Percentiles rank a stretch among this genome's conserved stretches.
Conservation (phyloP, 2,113 vertebrate genomes). For the Hippocampus abdominalis region DNA sequence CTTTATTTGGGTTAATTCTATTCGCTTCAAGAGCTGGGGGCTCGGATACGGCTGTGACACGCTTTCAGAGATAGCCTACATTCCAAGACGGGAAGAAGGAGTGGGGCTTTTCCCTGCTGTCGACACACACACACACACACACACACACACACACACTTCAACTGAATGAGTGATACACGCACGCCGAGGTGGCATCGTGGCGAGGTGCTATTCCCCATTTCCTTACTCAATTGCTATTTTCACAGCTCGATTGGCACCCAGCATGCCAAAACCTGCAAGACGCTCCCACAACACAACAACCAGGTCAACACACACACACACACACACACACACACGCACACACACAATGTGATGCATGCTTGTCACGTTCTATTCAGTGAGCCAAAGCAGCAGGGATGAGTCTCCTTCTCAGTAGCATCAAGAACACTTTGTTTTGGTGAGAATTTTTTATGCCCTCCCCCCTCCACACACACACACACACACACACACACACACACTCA, state of each 20-base stretch:
- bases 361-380: slow-evolving; percentile 18
- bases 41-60: slow-evolving; percentile 40
- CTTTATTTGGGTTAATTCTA: slow-evolving; percentile 70
- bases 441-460: background rate
- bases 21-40: slow-evolving; percentile 52
- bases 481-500: too few species aligned
- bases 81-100: slow-evolving; percentile 24
- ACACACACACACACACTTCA: slow-evolving; percentile 7
- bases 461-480: too few species aligned
- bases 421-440: background rate
- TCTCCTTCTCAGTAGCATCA: slow-evolving; percentile 3
- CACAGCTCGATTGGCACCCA: slow-evolving; percentile 69
- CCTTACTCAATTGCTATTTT: slow-evolving; percentile 72
- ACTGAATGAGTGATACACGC: slow-evolving; percentile 57
- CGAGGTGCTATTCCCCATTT: slow-evolving; percentile 66
- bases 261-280: slow-evolving; percentile 52
- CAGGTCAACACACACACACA: slow-evolving; percentile 45
- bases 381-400: slow-evolving; percentile 4
- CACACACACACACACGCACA: slow-evolving; percentile 6
- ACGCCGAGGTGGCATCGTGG: slow-evolving; percentile 52
- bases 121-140: background rate
- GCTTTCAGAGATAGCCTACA: slow-evolving; percentile 40
- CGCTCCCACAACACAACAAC: slow-evolving; percentile 49
- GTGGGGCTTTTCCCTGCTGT: slow-evolving; percentile 1
- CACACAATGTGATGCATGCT: background rate